These are phyloP conservation scores for Cotesia glomerata DNA, from an alignment of 1,140 invertebrate genomes.

Conservation along the genomic window DNA sequence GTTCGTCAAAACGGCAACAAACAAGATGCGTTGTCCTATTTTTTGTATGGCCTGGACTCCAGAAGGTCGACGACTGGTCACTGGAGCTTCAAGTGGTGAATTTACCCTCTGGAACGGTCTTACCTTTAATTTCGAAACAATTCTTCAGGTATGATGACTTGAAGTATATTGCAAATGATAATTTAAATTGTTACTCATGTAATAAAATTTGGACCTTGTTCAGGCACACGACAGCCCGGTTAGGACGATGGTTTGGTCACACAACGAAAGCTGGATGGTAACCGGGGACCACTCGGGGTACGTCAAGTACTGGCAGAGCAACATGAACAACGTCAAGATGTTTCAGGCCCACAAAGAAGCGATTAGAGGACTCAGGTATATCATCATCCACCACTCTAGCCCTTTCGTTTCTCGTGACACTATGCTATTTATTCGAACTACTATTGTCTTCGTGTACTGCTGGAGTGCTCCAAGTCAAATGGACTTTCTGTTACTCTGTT, in stretches of 20 bases:
- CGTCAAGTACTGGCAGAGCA: slow-evolving; percentile 99
- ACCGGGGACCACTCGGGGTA: slow-evolving; percentile 98
- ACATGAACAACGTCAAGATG: slow-evolving; percentile 99
- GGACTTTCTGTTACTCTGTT: slow-evolving; percentile 4
- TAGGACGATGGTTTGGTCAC: slow-evolving; percentile 98
- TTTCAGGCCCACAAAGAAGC: slow-evolving; percentile 99
- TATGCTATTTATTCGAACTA: slow-evolving; percentile 34
- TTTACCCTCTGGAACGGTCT: slow-evolving; percentile 99
- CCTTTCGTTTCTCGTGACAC: slow-evolving; percentile 57
- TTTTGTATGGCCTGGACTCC: slow-evolving; percentile 99
- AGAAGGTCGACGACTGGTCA: slow-evolving; percentile 95
- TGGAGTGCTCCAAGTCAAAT: slow-evolving; percentile 11
- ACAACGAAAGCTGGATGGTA: slow-evolving; percentile 99
- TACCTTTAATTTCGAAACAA: slow-evolving; percentile 99
- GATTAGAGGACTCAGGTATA: slow-evolving; percentile 95
- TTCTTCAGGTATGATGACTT: slow-evolving; percentile 83
- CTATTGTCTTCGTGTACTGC: neutral
- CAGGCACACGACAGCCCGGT: slow-evolving; percentile 98
- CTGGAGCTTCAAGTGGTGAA: slow-evolving; percentile 98
- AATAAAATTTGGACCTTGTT: slow-evolving; percentile 42
- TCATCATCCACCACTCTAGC: slow-evolving; percentile 61
- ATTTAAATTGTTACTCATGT: neutral
- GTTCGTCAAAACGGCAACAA: slow-evolving; percentile 98
- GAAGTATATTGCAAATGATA: neutral
- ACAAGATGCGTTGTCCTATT: slow-evolving; percentile 99